Base-by-base conservation (phyloP, 2,888 invertebrate species). In the Ommatoiulus sabulosus region DNA sequence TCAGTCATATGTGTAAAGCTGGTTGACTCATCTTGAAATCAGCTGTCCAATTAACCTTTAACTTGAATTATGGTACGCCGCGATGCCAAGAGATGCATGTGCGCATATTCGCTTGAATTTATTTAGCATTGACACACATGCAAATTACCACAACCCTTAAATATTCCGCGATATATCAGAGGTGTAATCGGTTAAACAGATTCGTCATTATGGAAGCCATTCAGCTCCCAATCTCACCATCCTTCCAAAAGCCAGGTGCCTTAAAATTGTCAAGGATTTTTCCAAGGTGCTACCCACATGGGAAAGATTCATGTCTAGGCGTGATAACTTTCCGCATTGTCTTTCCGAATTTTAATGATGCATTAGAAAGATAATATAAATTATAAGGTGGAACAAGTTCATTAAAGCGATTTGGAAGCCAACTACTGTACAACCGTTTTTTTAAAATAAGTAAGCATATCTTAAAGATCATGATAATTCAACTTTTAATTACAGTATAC, bases 71-170 rank as follows among this genome's bases (percentile, higher is more conserved):
- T 10, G 24, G n/a, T 10, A 5, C 24, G 3, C 10, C 24, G 7
- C 24, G 24, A 72, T 72, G 24, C 15, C 52, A 52, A 72, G 10
- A 24, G 24, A 72, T 24, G 24, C 24, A 24, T 72, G 6, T 24
- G 72, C 72, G 24, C 8, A 10, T 72, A 0, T 15, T 17, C 10
- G 72, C 24, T 24, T 24, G 12, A 72, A 24, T 24, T 72, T 10
- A 72, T 72, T 72, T 72, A 72, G 24, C 72, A 72, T 72, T 72
- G 72, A 72, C 72, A 72, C 72, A 72, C 24, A 24, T 72, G 24
- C 7, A 24, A 72, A 24, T 72, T 72, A 72, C 72, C 72, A 10
- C 7, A 63, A 63, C 63, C 4, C 20, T 63, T 63, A 1, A 63
- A 52, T 1, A 12, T 57, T 57, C 57, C 1, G 17, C 20, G 46